These are phyloP conservation scores for Lithophane semibrunnea DNA, from an alignment of 2,888 invertebrate species.

Conservation along the genomic window DNA sequence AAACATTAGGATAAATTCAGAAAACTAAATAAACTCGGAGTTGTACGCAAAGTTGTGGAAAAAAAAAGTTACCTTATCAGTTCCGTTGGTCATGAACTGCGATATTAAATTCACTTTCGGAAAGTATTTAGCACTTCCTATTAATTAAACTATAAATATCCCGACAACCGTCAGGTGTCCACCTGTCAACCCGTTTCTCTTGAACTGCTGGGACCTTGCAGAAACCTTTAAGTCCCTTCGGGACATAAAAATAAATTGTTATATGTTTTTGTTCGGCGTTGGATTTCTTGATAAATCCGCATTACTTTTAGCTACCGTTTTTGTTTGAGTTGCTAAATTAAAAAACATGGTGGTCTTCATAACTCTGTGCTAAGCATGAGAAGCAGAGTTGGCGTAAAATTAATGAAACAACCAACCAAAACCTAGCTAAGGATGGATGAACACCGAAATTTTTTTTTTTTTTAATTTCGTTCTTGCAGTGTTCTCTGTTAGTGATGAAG, in stretches of 20 bases:
- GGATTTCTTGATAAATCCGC: background rate
- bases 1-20: background rate
- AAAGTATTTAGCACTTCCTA: constrained; percentile 39
- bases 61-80: background rate
- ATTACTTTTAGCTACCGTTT: background rate
- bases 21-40: background rate
- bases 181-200: constrained; percentile 45
- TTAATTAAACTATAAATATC: constrained; percentile 47
- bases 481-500: background rate
- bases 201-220: constrained; percentile 43
- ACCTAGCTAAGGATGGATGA: background rate
- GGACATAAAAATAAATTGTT: constrained; percentile 22
- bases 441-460: too few relatives aligned
- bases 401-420: background rate
- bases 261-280: constrained; percentile 9
- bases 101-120: constrained; percentile 25
- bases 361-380: background rate
- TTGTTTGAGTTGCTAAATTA: background rate
- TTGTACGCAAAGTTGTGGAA: background rate
- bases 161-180: background rate
- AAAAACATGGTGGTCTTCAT: background rate
- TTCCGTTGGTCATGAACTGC: constrained; percentile 32
- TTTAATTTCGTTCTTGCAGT: too few relatives aligned
- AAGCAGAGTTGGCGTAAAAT: background rate
- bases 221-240: constrained; percentile 2